phyloP scores from a whole-genome alignment of 1,140 invertebrate genomes.

The Drosophila orena region DNA sequence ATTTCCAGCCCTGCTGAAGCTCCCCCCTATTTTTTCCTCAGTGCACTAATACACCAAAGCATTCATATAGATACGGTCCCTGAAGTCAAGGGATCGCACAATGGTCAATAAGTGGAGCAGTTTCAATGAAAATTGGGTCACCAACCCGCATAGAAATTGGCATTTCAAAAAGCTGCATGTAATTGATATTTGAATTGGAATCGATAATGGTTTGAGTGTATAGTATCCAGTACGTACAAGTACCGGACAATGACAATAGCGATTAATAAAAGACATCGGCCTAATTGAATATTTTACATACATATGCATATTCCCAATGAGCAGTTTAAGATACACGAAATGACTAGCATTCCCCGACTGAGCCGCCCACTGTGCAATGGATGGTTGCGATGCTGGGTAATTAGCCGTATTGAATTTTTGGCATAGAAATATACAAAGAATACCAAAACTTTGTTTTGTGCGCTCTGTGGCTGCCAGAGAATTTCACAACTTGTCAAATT shows the following conservation, averaged over 20 bases:
- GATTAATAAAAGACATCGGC: constrained; percentile 16
- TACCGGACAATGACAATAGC: constrained; percentile 1
- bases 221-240: neutral
- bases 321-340: constrained; percentile 25
- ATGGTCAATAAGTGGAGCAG: constrained; percentile 63
- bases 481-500: constrained; percentile 82
- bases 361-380: constrained; percentile 50
- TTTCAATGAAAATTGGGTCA: constrained; percentile 66
- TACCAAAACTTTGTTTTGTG: constrained; percentile 71
- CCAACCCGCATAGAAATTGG: constrained; percentile 51
- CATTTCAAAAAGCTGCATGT: constrained; percentile 37
- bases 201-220: constrained; percentile 11
- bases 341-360: neutral
- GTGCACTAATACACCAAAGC: constrained; percentile 7
- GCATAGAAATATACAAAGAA: constrained; percentile 78
- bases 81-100: constrained; percentile 66
- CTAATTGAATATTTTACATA: constrained; percentile 32
- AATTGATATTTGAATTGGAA: constrained; percentile 51
- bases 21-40: neutral
- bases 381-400: constrained; percentile 64
- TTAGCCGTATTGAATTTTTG: constrained; percentile 82
- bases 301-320: neutral
- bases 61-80: constrained; percentile 24
- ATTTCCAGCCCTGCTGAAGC: too few species aligned
- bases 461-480: constrained; percentile 68